Conservation (phyloP, 2,797 vertebrate genomes). For the Amazona finschi region DNA sequence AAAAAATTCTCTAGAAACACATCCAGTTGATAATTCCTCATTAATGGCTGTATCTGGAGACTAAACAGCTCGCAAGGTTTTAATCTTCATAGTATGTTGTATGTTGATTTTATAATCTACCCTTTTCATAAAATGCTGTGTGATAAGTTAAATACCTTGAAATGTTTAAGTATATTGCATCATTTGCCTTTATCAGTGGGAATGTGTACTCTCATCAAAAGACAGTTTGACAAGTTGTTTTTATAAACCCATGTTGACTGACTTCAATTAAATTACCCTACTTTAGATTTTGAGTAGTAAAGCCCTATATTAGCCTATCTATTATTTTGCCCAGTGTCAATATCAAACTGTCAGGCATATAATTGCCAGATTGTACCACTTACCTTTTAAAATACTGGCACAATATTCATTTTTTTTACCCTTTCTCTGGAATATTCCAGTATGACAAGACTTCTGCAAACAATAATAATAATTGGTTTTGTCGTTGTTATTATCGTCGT, state of each 20-base stretch:
- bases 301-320: background rate
- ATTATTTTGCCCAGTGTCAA: conserved; percentile 12
- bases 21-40: background rate
- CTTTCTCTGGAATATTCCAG: background rate
- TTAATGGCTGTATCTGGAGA: background rate
- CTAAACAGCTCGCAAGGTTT: background rate
- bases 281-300: conserved; percentile 16
- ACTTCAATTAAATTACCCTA: conserved; percentile 1
- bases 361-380: background rate
- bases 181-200: background rate
- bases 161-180: background rate
- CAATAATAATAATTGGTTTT: background rate
- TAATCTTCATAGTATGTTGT: background rate
- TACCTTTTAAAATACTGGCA: background rate
- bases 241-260: background rate
- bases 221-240: conserved; percentile 24
- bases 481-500: background rate
- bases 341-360: conserved; percentile 5
- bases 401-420: background rate
- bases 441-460: background rate
- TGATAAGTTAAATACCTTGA: background rate
- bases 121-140: background rate
- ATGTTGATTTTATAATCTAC: background rate
- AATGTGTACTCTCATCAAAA: background rate
- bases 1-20: background rate